phyloP scores from a whole-genome alignment of 2,888 invertebrate genomes.

The Oeneis ivallda region DNA sequence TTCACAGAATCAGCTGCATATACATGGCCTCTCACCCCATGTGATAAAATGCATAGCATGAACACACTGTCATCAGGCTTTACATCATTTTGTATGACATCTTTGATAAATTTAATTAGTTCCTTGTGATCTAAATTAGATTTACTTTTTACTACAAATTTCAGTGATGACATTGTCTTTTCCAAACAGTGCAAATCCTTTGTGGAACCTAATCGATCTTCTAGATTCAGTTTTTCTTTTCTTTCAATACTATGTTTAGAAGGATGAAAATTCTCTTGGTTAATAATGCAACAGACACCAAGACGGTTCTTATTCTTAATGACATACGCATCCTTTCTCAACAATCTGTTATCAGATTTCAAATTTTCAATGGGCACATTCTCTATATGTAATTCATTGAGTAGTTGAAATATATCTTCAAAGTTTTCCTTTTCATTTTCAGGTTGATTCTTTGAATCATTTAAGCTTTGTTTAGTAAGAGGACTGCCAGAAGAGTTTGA shows the following conservation, averaged over 20 bases:
- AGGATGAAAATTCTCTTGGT: constrained; percentile 69
- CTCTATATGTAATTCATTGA: constrained; percentile 50
- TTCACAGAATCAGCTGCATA: constrained; percentile 71
- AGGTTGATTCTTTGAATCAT: constrained; percentile 37
- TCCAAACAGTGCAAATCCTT: constrained; percentile 56
- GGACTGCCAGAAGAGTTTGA: constrained; percentile 29
- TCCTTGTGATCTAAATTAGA: constrained; percentile 58
- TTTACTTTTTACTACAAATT: constrained; percentile 60
- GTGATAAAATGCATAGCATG: constrained; percentile 71
- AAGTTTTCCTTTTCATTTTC: constrained; percentile 47
- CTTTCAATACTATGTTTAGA: constrained; percentile 60
- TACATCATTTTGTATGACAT: constrained; percentile 54
- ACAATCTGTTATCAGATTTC: constrained; percentile 56
- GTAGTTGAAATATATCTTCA: constrained; percentile 49
- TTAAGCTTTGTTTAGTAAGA: constrained; percentile 39
- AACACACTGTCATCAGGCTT: constrained; percentile 64
- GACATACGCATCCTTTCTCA: constrained; percentile 52
- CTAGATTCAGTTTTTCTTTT: constrained; percentile 44
- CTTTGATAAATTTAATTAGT: constrained; percentile 59
- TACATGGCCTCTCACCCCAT: constrained; percentile 69
- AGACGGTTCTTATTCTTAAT: constrained; percentile 62
- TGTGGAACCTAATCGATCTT: constrained; percentile 59
- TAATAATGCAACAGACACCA: constrained; percentile 71
- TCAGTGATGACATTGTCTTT: constrained; percentile 60
- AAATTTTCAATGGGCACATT: constrained; percentile 48